Evolutionary conservation across 1,140 invertebrate genomes (phyloP).

Genomic region (Trichogramma pretiosum): DNA sequence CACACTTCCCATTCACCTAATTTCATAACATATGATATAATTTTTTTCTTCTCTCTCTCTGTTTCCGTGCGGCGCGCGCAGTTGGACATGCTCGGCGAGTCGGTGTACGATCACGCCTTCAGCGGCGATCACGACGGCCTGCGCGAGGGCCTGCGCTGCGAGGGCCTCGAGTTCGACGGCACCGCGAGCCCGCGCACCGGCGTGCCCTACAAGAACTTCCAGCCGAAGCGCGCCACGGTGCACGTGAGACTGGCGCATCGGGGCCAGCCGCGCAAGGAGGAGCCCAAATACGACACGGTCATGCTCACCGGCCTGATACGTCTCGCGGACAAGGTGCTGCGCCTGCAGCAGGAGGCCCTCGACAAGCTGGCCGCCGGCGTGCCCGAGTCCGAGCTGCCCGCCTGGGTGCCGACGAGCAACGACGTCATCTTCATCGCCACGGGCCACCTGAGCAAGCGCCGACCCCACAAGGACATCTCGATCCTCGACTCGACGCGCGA

Average conservation of each 20-base stretch:
- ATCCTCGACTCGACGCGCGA: constrained; percentile 66
- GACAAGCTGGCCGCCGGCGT: no score
- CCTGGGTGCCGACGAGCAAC: constrained; percentile 39
- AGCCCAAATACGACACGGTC: constrained; percentile 57
- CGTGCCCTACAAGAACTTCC: constrained; percentile 49
- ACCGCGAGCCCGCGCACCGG: constrained; percentile 16
- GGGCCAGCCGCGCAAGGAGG: constrained; percentile 55
- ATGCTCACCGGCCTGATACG: constrained; percentile 63
- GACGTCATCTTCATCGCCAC: constrained; percentile 60
- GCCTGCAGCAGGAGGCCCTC: no score
- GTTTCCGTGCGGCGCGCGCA: no score
- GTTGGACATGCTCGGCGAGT: constrained; percentile 79
- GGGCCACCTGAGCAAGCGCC: constrained; percentile 55
- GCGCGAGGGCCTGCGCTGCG: no score
- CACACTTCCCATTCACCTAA: no score
- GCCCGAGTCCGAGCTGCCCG: no score
- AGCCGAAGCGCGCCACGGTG: constrained; percentile 42
- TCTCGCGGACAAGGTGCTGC: constrained; percentile 81
- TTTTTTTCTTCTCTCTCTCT: background rate
- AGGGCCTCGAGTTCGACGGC: constrained; percentile 30
- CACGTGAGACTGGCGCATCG: constrained; percentile 57
- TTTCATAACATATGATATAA: no score
- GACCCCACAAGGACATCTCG: constrained; percentile 57
- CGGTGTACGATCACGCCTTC: constrained; percentile 67
- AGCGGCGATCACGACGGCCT: constrained; percentile 68